phyloP scores from a whole-genome alignment of 2,888 invertebrate species.

The Yponomeuta sedellus region DNA sequence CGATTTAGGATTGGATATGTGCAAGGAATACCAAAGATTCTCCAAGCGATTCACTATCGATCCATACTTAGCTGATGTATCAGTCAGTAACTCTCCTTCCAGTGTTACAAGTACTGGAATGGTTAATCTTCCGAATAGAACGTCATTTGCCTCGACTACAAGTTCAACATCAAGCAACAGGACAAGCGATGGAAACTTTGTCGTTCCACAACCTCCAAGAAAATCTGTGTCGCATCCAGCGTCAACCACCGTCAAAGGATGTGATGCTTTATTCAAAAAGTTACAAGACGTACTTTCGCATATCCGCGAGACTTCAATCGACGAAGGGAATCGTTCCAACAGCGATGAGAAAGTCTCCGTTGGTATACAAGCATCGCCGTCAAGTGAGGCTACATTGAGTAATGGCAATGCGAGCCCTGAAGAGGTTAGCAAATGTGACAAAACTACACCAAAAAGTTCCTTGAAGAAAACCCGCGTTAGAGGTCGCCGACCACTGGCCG shows the following conservation, averaged over 20 bases:
- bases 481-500: slow-evolving; percentile 58
- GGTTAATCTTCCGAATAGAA: slow-evolving; percentile 59
- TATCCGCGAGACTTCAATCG: slow-evolving; percentile 46
- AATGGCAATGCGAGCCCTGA: slow-evolving; percentile 67
- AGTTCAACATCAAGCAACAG: slow-evolving; percentile 54
- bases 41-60: slow-evolving; percentile 67
- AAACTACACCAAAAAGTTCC: slow-evolving; percentile 71
- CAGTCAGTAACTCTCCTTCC: slow-evolving; percentile 62
- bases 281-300: slow-evolving; percentile 64
- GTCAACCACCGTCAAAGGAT: slow-evolving; percentile 59
- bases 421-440: slow-evolving; percentile 56
- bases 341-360: slow-evolving; percentile 61
- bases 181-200: slow-evolving; percentile 68
- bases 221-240: slow-evolving; percentile 56
- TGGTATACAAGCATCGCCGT: slow-evolving; percentile 54
- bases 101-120: slow-evolving; percentile 67
- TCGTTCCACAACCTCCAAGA: slow-evolving; percentile 67
- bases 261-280: slow-evolving; percentile 59
- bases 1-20: slow-evolving; percentile 67
- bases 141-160: slow-evolving; percentile 64
- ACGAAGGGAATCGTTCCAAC: slow-evolving; percentile 46
- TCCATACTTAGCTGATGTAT: slow-evolving; percentile 64
- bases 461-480: slow-evolving; percentile 64
- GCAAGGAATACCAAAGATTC: slow-evolving; percentile 65
- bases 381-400: slow-evolving; percentile 44